Evolutionary conservation across 1,140 invertebrate genomes (phyloP), one percentile per base, ranked within the genome.

Genomic region (Colletes gigas): DNA sequence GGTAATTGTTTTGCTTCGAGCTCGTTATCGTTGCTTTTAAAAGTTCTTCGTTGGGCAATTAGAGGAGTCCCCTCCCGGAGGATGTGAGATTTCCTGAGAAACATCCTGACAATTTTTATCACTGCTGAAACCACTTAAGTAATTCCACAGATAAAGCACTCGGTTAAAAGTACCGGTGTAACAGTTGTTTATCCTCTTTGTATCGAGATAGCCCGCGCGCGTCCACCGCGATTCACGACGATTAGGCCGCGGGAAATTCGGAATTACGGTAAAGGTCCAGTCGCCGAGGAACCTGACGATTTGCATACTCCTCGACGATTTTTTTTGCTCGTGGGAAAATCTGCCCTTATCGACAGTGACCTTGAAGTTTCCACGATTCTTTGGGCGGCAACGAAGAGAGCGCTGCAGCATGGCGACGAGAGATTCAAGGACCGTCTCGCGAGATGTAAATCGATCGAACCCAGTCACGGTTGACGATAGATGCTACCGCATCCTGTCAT

Each of bases 381-480:
- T 50, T 19, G 17, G 50, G 10, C 10, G 8, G 50, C 55, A 47
- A 9, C 54, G 55, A 50, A 19, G 19, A 52, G 63, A 62, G 62
- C 68, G 59, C 74, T 60, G 62, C 81, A 73, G 76, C 54, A 47
- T 54, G 39, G 73, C 59, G 63, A 15, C 72, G 47, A 52, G 44
- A 44, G 50, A 66, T 78, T 66, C 81, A 59, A 84, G 44, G 69
- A 69, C 78, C 44, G 62, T 15, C 17, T 57, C 41, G 62, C 62
- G 63, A 54, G 30, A 83, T 85, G 71, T 67, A 83, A 79, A 83
- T 85, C 83, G 75, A 85, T 83, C 66, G 66, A 9, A 62, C 39
- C 66, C 52, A 73, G 72, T 78, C 73, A 60, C 60, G 59, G 30
- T 55, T 41, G 19, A 21, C 57, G 1, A 10, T 17, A 30, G 50